These are phyloP conservation scores for Eudasyphora cyanicolor DNA, from an alignment of 2,888 invertebrate species.

Conservation along the genomic window DNA sequence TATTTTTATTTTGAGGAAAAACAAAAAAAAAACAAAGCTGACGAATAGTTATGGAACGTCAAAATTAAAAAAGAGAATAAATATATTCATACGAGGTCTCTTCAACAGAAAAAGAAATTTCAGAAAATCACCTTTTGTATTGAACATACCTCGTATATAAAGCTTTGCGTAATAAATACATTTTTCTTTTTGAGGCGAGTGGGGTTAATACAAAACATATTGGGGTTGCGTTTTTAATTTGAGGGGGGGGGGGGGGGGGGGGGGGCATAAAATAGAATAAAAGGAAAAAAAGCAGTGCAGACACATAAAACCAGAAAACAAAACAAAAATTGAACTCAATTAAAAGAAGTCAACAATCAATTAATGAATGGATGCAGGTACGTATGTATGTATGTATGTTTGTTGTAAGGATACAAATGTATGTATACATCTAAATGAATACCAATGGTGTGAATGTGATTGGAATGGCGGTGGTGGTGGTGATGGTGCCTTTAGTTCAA, in stretches of 20 bases:
- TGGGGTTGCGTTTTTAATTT: background rate
- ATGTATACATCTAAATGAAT: background rate
- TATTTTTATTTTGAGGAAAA: background rate
- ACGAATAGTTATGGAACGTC: background rate
- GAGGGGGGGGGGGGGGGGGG: too few species aligned
- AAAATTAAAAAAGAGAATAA: too few species aligned
- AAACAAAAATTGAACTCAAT: background rate
- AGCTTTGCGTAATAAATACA: background rate
- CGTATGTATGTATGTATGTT: background rate
- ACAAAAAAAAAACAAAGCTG: background rate
- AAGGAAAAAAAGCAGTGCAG: slow-evolving; percentile 23
- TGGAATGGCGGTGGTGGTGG: background rate
- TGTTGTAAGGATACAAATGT: background rate
- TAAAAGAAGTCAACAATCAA: background rate
- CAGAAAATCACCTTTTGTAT: too few species aligned
- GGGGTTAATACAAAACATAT: background rate
- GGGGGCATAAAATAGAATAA: background rate
- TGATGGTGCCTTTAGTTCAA: too few species aligned
- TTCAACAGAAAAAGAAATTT: too few species aligned
- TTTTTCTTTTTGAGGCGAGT: background rate
- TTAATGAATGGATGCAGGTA: background rate
- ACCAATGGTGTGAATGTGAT: background rate
- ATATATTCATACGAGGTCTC: too few species aligned
- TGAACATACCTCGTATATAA: too few species aligned
- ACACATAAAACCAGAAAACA: background rate